Evolutionary conservation across 2,797 vertebrate genomes (phyloP).

Genomic region (Hippoglossus hippoglossus): DNA sequence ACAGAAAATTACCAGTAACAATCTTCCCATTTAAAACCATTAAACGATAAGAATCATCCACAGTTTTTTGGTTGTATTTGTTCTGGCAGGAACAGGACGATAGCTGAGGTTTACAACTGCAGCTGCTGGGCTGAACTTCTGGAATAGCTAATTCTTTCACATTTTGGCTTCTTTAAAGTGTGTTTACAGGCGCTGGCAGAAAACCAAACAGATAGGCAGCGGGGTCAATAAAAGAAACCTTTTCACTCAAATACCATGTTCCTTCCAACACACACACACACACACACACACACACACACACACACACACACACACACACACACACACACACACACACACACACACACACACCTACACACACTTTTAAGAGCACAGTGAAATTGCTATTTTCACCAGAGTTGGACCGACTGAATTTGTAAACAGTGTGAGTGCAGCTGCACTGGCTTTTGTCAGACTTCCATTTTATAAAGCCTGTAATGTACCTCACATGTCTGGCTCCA

Average conservation of each 20-base stretch:
- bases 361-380: constrained; percentile 41
- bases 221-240: constrained; percentile 59
- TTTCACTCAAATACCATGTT: constrained; percentile 55
- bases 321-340: constrained; percentile 19
- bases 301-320: constrained; percentile 16
- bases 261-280: constrained; percentile 41
- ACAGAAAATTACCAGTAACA: neutral
- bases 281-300: constrained; percentile 9
- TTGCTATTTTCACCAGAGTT: constrained; percentile 43
- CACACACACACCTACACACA: neutral
- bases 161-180: constrained; percentile 50
- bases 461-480: constrained; percentile 23
- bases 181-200: constrained; percentile 61
- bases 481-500: neutral
- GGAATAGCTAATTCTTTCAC: constrained; percentile 27
- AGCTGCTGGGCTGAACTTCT: constrained; percentile 43
- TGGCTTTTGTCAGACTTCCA: constrained; percentile 46
- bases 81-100: constrained; percentile 29
- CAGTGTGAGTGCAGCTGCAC: constrained; percentile 35
- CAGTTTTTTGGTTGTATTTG: neutral
- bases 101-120: constrained; percentile 45
- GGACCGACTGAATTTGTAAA: constrained; percentile 47
- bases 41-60: no score
- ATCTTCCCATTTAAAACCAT: no score
- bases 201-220: constrained; percentile 63